phyloP scores from a whole-genome alignment of 2,888 invertebrate species.

The Nysson spinosus region DNA sequence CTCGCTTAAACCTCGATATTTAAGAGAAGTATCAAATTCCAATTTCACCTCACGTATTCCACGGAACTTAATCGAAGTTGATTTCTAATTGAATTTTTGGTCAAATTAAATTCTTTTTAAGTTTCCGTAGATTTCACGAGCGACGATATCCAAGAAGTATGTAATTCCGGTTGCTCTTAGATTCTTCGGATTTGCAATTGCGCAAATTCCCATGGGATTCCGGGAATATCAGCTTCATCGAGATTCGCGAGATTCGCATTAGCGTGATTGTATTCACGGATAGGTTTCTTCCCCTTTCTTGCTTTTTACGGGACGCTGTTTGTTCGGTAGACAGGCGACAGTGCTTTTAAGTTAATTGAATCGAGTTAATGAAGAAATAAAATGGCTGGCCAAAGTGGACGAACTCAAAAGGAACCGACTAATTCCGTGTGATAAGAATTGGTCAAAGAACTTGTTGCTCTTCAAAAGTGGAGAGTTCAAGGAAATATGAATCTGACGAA shows the following conservation, averaged over 20 bases:
- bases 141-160: too few species aligned
- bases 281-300: conserved; percentile 15
- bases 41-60: too few species aligned
- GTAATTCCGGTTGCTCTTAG: background rate
- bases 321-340: conserved; percentile 28
- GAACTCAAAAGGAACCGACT: conserved; percentile 15
- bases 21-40: too few species aligned
- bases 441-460: conserved; percentile 16
- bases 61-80: too few species aligned
- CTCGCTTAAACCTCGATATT: too few species aligned
- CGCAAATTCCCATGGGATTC: conserved; percentile 12
- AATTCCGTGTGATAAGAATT: background rate
- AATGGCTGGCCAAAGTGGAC: conserved; percentile 19
- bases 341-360: conserved; percentile 54
- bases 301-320: conserved; percentile 38
- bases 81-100: too few species aligned
- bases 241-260: conserved; percentile 43
- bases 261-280: conserved; percentile 48
- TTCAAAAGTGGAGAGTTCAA: background rate
- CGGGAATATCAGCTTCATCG: conserved; percentile 32
- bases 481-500: background rate
- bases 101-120: too few species aligned
- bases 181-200: background rate
- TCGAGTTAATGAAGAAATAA: conserved; percentile 47
- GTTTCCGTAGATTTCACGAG: too few species aligned